Percentiles rank a stretch among this genome's conserved stretches.
Evolutionary conservation across 2,113 vertebrate species (phyloP).

Genomic region (Pteropus alecto): DNA sequence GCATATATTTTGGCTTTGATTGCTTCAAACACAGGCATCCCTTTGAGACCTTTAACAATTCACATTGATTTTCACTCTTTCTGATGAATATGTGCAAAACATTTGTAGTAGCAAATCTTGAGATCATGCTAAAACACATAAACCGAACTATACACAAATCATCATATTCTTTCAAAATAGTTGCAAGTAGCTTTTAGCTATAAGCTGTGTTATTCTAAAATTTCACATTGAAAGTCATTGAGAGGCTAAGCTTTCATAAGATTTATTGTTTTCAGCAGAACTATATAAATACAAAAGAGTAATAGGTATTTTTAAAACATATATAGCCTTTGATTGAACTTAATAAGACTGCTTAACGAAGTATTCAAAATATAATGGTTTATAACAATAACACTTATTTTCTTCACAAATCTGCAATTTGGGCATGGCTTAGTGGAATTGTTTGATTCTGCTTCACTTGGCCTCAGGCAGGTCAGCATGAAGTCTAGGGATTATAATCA

Average conservation of each 20-base stretch:
- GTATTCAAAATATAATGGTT: neutral
- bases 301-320: neutral
- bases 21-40: neutral
- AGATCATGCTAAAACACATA: neutral
- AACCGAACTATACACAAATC: neutral
- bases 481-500: neutral
- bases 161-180: neutral
- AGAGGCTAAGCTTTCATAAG: neutral
- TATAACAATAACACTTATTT: neutral
- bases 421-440: neutral
- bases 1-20: neutral
- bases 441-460: neutral
- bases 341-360: neutral
- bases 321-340: neutral
- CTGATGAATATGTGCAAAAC: neutral
- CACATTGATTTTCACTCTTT: neutral
- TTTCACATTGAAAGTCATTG: neutral
- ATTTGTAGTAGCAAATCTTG: neutral
- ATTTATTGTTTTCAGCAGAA: neutral
- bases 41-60: conserved; percentile 15
- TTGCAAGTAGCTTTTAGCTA: neutral
- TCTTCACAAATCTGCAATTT: neutral
- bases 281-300: neutral
- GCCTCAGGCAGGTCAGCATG: neutral
- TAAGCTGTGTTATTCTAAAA: neutral